Conservation (phyloP, 2,113 vertebrate genomes). For the Leptodactylus fuscus region DNA sequence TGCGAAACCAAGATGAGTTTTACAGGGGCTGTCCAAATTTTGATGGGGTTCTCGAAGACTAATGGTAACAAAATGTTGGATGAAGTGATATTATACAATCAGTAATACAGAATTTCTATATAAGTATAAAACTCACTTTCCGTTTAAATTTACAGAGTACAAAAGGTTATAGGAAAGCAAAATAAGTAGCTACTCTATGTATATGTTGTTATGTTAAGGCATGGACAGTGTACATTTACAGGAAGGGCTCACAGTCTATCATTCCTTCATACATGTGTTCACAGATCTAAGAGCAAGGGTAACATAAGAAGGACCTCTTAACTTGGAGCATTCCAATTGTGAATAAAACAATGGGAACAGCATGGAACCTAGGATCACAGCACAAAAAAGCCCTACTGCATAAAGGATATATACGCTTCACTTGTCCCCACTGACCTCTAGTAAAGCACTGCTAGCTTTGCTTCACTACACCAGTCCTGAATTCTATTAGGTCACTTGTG, state of each 20-base stretch:
- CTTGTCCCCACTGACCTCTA: conserved; percentile 52
- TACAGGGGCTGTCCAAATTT: too few species aligned
- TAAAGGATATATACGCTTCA: conserved; percentile 52
- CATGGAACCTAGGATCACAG: conserved; percentile 20
- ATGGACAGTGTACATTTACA: neutral
- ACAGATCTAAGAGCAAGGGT: conserved; percentile 12
- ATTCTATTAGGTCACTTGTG: neutral
- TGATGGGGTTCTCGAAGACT: too few species aligned
- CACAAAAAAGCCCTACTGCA: conserved; percentile 3
- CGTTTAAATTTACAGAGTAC: too few species aligned
- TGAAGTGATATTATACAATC: too few species aligned
- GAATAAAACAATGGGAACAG: conserved; percentile 50
- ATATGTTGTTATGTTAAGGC: neutral
- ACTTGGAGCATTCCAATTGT: conserved; percentile 39
- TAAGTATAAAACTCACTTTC: too few species aligned
- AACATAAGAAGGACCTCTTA: conserved; percentile 37
- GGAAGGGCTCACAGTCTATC: neutral
- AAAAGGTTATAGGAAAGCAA: too few species aligned
- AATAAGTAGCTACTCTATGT: too few species aligned
- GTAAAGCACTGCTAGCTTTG: conserved; percentile 24
- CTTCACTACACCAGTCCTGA: conserved; percentile 14
- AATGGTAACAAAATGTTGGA: too few species aligned
- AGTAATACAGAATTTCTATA: too few species aligned
- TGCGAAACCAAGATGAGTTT: too few species aligned
- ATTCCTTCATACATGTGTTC: conserved; percentile 13